Percentiles rank a stretch among this genome's conserved stretches.
Conservation (phyloP, 1,140 invertebrate genomes). For the Campodea augens region DNA sequence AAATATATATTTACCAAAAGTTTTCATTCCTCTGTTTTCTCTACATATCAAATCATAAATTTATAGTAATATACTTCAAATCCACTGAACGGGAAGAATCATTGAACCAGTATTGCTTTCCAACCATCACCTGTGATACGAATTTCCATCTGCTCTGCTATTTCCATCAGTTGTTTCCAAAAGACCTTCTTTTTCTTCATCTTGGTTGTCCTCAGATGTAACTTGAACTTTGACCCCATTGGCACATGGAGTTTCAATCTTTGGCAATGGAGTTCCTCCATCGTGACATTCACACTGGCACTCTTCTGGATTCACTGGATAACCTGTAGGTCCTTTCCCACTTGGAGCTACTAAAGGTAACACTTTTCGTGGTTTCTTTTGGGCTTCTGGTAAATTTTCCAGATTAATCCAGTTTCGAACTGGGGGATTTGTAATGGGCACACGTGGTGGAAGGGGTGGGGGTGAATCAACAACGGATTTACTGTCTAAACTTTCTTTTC, state of each 20-base stretch:
- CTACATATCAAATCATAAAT: no score
- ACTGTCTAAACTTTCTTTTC: constrained; percentile 15
- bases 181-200: neutral
- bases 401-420: constrained; percentile 60
- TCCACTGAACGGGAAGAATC: no score
- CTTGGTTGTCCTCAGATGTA: neutral
- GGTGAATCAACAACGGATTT: constrained; percentile 8
- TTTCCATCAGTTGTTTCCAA: neutral
- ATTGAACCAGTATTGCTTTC: no score
- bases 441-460: constrained; percentile 10
- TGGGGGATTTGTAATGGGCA: constrained; percentile 22
- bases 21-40: no score
- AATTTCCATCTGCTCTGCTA: constrained; percentile 2
- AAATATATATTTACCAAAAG: no score
- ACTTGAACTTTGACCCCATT: constrained; percentile 16
- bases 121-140: constrained; percentile 7
- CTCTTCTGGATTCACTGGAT: constrained; percentile 61
- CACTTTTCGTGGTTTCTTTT: constrained; percentile 52
- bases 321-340: constrained; percentile 26
- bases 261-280: no score
- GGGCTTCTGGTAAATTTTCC: constrained; percentile 58
- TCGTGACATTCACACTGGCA: constrained; percentile 67
- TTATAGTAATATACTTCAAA: no score
- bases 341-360: constrained; percentile 19
- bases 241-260: no score